phyloP scores from a whole-genome alignment of 2,113 vertebrate species.

The Piprites chloris region DNA sequence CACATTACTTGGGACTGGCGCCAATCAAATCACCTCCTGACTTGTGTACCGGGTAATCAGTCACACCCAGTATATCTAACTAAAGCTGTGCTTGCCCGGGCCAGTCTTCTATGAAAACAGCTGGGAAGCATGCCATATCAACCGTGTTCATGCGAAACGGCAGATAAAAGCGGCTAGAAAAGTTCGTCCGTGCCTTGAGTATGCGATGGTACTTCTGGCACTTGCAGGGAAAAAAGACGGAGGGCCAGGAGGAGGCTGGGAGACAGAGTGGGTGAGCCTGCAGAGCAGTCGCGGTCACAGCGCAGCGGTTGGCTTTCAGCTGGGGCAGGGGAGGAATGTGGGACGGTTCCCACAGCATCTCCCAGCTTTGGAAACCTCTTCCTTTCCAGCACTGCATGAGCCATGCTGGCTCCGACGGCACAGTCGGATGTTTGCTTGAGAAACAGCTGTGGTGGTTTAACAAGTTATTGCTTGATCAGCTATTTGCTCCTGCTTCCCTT shows the following conservation, averaged over 20 bases:
- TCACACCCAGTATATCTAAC: slow-evolving; percentile 51
- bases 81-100: slow-evolving; percentile 31
- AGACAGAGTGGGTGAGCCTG: neutral
- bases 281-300: neutral
- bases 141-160: neutral
- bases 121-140: slow-evolving; percentile 8
- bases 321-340: neutral
- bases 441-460: slow-evolving; percentile 58
- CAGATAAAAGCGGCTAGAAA: neutral
- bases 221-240: neutral
- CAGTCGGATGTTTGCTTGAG: slow-evolving; percentile 40
- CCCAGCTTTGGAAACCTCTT: neutral
- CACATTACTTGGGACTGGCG: neutral
- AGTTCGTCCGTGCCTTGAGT: neutral
- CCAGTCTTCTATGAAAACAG: slow-evolving; percentile 35
- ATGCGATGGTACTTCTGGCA: neutral
- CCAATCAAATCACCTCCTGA: slow-evolving; percentile 35
- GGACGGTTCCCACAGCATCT: slow-evolving; percentile 28
- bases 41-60: slow-evolving; percentile 42
- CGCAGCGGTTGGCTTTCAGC: neutral
- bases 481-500: slow-evolving; percentile 44
- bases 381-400: neutral
- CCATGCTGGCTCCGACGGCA: neutral
- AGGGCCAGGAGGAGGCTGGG: neutral
- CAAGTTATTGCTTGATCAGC: slow-evolving; percentile 65